These are phyloP conservation scores for Tinea semifulvella DNA, from an alignment of 2,888 invertebrate genomes.

Conservation along the genomic window DNA sequence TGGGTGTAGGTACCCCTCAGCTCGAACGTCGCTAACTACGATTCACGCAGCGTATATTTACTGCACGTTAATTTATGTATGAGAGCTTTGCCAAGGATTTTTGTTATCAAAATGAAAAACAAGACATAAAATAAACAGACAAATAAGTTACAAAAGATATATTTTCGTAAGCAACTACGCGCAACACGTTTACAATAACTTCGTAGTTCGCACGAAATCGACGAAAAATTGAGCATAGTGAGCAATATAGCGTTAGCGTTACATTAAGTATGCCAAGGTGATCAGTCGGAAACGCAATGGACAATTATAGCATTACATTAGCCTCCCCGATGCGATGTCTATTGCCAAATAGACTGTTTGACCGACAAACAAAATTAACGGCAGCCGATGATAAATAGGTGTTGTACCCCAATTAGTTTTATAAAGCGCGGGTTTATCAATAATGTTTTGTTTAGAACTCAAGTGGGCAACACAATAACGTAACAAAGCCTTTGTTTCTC, in stretches of 20 bases:
- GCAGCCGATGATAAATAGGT: too few species aligned
- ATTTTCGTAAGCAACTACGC: background rate
- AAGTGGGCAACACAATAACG: too few species aligned
- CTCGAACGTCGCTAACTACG: background rate
- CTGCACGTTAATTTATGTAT: too few species aligned
- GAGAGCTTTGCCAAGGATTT: too few species aligned
- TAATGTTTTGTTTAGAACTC: too few species aligned
- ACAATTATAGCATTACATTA: constrained; percentile 37
- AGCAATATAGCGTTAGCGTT: background rate
- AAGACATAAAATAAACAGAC: too few species aligned
- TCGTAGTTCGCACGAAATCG: constrained; percentile 3
- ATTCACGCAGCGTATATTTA: too few species aligned
- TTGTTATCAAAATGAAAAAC: too few species aligned
- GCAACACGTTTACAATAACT: background rate
- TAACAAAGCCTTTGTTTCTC: background rate
- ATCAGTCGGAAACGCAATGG: constrained; percentile 51
- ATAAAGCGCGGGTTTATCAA: too few species aligned
- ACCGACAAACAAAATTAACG: constrained; percentile 10
- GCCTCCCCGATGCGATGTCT: constrained; percentile 12
- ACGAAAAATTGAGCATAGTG: constrained; percentile 1
- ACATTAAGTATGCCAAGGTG: constrained; percentile 50
- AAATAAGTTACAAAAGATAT: too few species aligned
- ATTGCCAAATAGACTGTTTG: constrained; percentile 32
- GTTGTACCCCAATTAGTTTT: too few species aligned
- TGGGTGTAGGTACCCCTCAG: background rate